Percentiles rank a stretch among this genome's conserved stretches.
phyloP scores from a whole-genome alignment of 1,140 invertebrate species.

The Hylaeus volcanicus region DNA sequence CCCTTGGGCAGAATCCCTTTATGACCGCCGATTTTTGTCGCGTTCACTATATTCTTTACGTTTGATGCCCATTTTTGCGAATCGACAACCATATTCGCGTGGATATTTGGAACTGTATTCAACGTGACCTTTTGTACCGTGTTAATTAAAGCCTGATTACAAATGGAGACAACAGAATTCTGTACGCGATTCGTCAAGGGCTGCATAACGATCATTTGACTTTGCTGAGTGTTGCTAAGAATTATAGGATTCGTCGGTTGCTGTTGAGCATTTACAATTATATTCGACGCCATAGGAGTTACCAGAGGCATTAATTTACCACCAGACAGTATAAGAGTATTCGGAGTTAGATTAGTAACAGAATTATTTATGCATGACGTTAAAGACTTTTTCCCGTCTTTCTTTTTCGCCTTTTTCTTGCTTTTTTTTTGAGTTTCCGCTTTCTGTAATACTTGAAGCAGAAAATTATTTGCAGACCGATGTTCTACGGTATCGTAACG shows the following conservation, averaged over 20 bases:
- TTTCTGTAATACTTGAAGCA: constrained; percentile 52
- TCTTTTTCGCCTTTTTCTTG: constrained; percentile 65
- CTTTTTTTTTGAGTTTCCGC: constrained; percentile 62
- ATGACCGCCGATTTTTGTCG: constrained; percentile 76
- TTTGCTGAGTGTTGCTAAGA: constrained; percentile 74
- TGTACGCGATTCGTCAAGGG: constrained; percentile 71
- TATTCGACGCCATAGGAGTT: constrained; percentile 76
- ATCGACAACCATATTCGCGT: constrained; percentile 73
- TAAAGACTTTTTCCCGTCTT: constrained; percentile 59
- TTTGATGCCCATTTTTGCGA: constrained; percentile 76
- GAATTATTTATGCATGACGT: constrained; percentile 60
- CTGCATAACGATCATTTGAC: constrained; percentile 79
- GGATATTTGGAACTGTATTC: constrained; percentile 71
- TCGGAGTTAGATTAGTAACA: constrained; percentile 71
- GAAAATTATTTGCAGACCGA: not conserved
- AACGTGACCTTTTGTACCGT: constrained; percentile 73
- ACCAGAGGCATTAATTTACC: constrained; percentile 78
- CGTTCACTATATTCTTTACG: constrained; percentile 76
- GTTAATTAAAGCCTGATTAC: constrained; percentile 73
- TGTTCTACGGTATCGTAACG: not conserved
- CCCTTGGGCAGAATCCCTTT: constrained; percentile 78
- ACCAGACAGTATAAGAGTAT: constrained; percentile 74
- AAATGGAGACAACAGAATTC: constrained; percentile 73
- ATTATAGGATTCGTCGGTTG: constrained; percentile 74
- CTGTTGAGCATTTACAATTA: constrained; percentile 74